Evolutionary conservation across 2,113 vertebrate species (phyloP).

Genomic region (Propithecus coquereli): DNA sequence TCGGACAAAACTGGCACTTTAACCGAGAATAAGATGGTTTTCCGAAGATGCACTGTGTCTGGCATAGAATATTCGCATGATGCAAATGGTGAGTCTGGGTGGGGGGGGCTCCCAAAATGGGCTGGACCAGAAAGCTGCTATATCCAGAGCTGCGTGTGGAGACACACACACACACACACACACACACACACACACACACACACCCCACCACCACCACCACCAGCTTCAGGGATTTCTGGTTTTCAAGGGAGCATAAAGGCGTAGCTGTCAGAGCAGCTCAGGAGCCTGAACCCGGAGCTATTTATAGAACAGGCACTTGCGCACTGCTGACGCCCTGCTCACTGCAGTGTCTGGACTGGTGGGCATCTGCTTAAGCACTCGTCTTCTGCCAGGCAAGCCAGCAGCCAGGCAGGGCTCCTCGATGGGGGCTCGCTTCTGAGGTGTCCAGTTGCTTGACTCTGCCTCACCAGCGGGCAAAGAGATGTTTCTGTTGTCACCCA

Average conservation of each 20-base stretch:
- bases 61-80: slow-evolving; percentile 98
- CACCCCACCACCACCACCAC: background rate
- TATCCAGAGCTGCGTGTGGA: no score
- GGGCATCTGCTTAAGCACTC: slow-evolving; percentile 1
- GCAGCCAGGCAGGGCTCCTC: slow-evolving; percentile 16
- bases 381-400: background rate
- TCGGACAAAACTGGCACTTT: slow-evolving; percentile 99
- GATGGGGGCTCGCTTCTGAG: background rate
- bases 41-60: slow-evolving; percentile 95
- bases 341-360: slow-evolving; percentile 21
- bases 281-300: background rate
- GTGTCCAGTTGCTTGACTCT: background rate
- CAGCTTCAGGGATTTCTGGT: background rate
- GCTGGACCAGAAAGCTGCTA: background rate
- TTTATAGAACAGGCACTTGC: background rate
- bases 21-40: slow-evolving; percentile 99
- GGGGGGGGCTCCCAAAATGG: accelerated
- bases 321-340: background rate
- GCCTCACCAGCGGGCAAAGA: background rate
- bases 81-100: slow-evolving; percentile 89
- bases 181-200: background rate
- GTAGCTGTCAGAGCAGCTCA: background rate
- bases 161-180: background rate
- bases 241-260: background rate
- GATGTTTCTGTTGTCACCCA: background rate